Evolutionary conservation across 2,113 vertebrate species (phyloP).

Genomic region (Rhinoderma darwinii): DNA sequence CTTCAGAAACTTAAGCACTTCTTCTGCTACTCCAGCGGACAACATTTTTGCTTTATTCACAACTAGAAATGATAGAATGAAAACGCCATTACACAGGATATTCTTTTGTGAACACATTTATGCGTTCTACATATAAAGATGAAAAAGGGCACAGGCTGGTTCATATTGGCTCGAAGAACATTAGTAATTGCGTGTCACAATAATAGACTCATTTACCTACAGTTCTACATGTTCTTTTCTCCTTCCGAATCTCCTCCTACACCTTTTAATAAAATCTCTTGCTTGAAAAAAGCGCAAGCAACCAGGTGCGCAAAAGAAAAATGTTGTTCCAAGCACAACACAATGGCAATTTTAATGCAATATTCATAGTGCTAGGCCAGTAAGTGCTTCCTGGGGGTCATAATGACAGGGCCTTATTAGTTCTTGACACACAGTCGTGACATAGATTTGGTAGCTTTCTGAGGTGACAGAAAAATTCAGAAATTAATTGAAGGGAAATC

Average conservation of each 20-base stretch:
- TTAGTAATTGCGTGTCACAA: neutral
- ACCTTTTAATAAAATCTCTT: neutral
- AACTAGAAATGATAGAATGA: constrained; percentile 76
- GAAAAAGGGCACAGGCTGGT: neutral
- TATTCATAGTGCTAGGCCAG: neutral
- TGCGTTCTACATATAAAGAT: neutral
- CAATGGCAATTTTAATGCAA: neutral
- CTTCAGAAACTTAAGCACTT: constrained; percentile 93
- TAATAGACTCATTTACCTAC: neutral
- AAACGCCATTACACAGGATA: neutral
- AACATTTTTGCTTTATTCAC: constrained; percentile 99
- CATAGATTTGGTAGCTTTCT: neutral
- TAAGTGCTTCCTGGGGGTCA: constrained; percentile 13
- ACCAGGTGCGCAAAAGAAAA: neutral
- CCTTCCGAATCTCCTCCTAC: neutral
- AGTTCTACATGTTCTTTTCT: neutral
- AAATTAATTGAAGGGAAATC: neutral
- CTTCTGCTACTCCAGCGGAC: constrained; percentile 88
- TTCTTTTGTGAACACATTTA: neutral
- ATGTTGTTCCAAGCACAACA: neutral
- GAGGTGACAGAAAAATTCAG: neutral
- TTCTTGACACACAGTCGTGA: neutral
- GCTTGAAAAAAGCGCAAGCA: neutral
- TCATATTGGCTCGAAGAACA: neutral
- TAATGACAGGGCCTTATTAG: neutral